These are phyloP conservation scores for Ephydatia muelleri DNA, from an alignment of 37 sponge, comb jelly and placozoan genomes.

Conservation along the genomic window DNA sequence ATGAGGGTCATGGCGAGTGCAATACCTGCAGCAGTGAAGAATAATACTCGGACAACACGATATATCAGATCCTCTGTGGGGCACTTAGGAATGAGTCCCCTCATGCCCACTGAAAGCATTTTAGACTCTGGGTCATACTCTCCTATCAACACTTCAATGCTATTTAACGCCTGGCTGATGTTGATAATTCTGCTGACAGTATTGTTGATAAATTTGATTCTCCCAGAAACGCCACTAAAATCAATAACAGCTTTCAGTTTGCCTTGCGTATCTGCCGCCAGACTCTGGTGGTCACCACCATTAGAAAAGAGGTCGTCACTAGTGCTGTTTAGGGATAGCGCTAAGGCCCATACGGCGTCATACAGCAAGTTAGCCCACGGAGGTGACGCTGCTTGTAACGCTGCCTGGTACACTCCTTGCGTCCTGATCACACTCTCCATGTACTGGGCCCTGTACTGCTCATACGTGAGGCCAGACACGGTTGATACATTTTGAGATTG, in stretches of 20 bases:
- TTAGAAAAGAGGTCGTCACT: neutral
- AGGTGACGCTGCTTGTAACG: no score
- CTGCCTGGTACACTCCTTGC: neutral
- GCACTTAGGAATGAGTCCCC: neutral
- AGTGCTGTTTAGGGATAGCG: slow-evolving; percentile 34
- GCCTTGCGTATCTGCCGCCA: slow-evolving; percentile 2
- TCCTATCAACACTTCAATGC: neutral
- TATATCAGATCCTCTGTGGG: neutral
- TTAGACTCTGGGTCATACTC: neutral
- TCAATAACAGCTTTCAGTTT: slow-evolving; percentile 8
- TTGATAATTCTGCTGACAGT: slow-evolving; percentile 6
- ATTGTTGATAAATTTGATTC: slow-evolving; percentile 3
- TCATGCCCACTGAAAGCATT: neutral
- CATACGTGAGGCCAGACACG: neutral
- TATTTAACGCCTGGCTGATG: neutral
- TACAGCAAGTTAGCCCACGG: slow-evolving; percentile 7
- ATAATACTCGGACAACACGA: neutral
- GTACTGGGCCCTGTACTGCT: slow-evolving; percentile 11
- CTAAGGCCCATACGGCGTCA: slow-evolving; percentile 40
- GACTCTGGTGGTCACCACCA: neutral
- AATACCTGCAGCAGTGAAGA: neutral
- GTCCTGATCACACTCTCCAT: neutral
- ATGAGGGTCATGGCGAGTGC: neutral
- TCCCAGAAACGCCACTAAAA: slow-evolving; percentile 37
- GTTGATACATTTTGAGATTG: neutral